Conservation (phyloP, 2,888 invertebrate genomes). For the Drosophila kanekoi region DNA sequence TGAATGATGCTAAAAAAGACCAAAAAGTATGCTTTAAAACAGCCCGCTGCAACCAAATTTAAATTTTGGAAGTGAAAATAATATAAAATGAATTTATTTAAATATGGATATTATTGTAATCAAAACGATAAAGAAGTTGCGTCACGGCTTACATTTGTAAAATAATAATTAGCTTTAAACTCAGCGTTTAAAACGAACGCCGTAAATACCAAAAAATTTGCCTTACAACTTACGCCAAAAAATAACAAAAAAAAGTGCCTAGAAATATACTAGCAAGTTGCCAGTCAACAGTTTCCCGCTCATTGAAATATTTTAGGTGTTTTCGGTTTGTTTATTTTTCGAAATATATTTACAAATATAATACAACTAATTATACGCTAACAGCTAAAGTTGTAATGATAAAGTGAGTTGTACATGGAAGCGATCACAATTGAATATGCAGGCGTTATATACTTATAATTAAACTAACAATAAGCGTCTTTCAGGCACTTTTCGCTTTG, state of each 20-base stretch:
- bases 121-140: too few species aligned
- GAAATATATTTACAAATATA: constrained; percentile 18
- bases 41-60: background rate
- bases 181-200: too few species aligned
- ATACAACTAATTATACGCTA: constrained; percentile 40
- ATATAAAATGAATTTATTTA: background rate
- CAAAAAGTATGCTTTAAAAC: background rate
- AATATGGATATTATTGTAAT: too few species aligned
- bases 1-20: background rate
- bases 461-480: constrained; percentile 53
- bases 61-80: background rate
- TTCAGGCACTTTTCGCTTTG: constrained; percentile 64
- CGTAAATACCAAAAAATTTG: too few species aligned
- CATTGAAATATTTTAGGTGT: background rate
- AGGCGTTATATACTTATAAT: constrained; percentile 48
- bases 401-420: constrained; percentile 69
- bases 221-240: background rate
- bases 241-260: constrained; percentile 7
- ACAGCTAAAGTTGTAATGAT: constrained; percentile 34
- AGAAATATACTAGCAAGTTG: background rate
- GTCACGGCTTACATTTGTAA: too few species aligned
- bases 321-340: constrained; percentile 3
- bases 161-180: too few species aligned
- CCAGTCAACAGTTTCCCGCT: background rate
- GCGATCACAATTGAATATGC: constrained; percentile 72